phyloP scores from a whole-genome alignment of 2,888 invertebrate genomes.

The Neoascia interrupta region DNA sequence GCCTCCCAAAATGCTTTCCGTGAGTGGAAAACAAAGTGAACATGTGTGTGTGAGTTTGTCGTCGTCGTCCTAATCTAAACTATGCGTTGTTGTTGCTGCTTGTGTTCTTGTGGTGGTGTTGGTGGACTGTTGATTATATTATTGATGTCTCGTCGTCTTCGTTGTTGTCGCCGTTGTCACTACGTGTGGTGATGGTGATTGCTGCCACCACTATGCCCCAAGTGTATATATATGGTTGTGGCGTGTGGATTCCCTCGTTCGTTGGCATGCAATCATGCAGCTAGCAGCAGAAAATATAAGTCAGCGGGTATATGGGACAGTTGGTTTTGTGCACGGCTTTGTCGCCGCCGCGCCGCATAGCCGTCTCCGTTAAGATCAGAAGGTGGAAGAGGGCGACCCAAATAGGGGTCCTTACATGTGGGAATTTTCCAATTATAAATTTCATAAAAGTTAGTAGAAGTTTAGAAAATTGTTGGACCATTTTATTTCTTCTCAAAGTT shows the following conservation, averaged over 20 bases:
- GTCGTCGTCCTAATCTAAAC: slow-evolving; percentile 61
- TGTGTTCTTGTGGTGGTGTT: slow-evolving; percentile 26
- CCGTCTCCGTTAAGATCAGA: too few species aligned
- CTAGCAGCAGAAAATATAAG: slow-evolving; percentile 72
- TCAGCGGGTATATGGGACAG: slow-evolving; percentile 73
- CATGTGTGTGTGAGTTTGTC: slow-evolving; percentile 39
- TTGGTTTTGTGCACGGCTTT: too few species aligned
- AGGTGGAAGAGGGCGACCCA: too few species aligned
- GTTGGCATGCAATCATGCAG: slow-evolving; percentile 68
- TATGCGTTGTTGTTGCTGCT: slow-evolving; percentile 43
- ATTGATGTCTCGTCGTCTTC: slow-evolving; percentile 62
- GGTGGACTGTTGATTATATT: slow-evolving; percentile 64
- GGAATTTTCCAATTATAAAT: too few species aligned
- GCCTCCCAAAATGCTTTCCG: slow-evolving; percentile 11
- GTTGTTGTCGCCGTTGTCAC: slow-evolving; percentile 32
- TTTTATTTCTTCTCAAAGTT: too few species aligned
- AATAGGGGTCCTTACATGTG: too few species aligned
- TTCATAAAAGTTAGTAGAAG: too few species aligned
- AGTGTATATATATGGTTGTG: slow-evolving; percentile 51
- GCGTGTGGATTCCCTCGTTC: slow-evolving; percentile 55
- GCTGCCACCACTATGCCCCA: slow-evolving; percentile 16
- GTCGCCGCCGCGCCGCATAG: too few species aligned
- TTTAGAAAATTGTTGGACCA: too few species aligned
- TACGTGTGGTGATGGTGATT: slow-evolving; percentile 29
- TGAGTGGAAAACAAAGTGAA: not conserved